Evolutionary conservation across 2,113 vertebrate species (phyloP), one percentile per base, ranked within the genome.

Genomic region (Caranx melampygus): DNA sequence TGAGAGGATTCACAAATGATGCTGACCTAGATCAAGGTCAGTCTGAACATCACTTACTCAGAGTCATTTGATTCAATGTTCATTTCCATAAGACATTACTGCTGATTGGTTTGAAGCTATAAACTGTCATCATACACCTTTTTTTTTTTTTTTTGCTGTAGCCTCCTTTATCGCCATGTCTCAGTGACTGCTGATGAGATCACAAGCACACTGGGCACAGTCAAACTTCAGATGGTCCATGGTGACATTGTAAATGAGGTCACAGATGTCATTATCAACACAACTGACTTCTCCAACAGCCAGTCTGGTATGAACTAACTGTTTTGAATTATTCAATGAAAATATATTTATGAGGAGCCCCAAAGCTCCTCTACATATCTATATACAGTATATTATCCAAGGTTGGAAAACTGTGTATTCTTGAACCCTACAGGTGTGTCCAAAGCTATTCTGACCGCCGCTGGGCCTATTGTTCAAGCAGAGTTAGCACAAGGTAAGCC

Each of bases 231-330:
- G 60, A 59, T 93, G 31, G 40, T 89, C 45, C 16, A 5, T 14
- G 91, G 87, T 5, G 61, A 94, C 90, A 94, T 94, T 55, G 35
- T 77, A 20, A 64, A 83, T 13, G 90, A 85, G 71, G 58, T 6
- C 1, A 86, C 83, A 2, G 93, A 94, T 35, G 88, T 78, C 62
- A 91, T 94, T 44, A 81, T 94, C 77, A 94, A 94, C 63, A 90
- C 93, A 11, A 92, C 89, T 2, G 26, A 89, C 7, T 92, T 92
- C 66, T 42, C 10, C 3, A 45, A 5, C 1, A 42, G 62, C 11
- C 72, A 61, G 0, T 31, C 72, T 31, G 92, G 92, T 93, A 81
- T 2, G 45, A 51, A 42, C 4, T 57, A 18, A 44, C 59, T 54
- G 9, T 59, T 47, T 20, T 0, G 8, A 26, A 26, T 26, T 26